Evolutionary conservation across 2,888 invertebrate genomes (phyloP), one percentile per base, ranked within the genome.

Genomic region (Melanophora roralis): DNA sequence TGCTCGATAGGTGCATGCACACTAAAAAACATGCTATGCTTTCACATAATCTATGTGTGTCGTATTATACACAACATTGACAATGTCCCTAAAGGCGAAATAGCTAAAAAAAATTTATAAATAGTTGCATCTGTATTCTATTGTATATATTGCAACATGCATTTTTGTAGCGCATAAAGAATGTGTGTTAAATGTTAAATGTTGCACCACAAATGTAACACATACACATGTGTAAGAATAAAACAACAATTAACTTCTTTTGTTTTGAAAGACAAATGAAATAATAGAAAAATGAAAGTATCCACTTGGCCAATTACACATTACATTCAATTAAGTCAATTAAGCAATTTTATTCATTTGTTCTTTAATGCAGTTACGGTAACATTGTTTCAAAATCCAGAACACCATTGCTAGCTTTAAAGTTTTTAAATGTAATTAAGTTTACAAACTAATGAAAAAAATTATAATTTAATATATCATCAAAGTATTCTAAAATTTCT

Each of bases 201-300:
- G 27, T 57, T 73, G 73, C 73, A 73, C 64, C 64, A 73, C 64
- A 71, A 62, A 32, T 51, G 71, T 51, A 51, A 62, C 60, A 65
- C 57, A 55, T 57, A n/a, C n/a, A n/a, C n/a, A 55, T 73, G 64
- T 23, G 11, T 64, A 36, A 34, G 47, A 55, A 64, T 64, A 64
- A 65, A 73, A 73, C 64, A 57, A 57, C 21, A 64, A 73, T 73
- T 73, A 73, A 65, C 36, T 47, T 27, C 45, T 64, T 73, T 73
- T 73, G 64, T 73, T 55, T 73, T 23, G 16, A 36, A 27, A 62
- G 27, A 65, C 47, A 65, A 27, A 73, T 23, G 38, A 3, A 14
- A 3, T n/a, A 55, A 38, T 73, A 19, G 8, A 45, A 64, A 73
- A 73, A 53, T 47, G 64, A 65, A 73, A 73, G 73, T 57, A 47